These are phyloP conservation scores for Dorcus parallelipipedus DNA, from an alignment of 2,888 invertebrate species.

Conservation along the genomic window DNA sequence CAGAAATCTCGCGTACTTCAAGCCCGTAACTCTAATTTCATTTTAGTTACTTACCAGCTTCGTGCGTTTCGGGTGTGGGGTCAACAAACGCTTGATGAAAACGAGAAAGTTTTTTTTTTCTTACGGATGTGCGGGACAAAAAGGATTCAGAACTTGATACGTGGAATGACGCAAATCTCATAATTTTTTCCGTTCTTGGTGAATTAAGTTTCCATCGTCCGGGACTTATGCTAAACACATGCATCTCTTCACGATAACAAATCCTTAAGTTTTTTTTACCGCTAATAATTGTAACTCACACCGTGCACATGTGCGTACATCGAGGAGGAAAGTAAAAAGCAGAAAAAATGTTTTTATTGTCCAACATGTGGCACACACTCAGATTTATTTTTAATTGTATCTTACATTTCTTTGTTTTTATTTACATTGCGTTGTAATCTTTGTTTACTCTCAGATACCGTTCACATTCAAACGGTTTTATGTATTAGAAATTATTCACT, in stretches of 20 bases:
- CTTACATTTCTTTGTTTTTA: constrained; percentile 11
- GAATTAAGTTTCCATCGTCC: constrained; percentile 19
- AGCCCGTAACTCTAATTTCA: too few species aligned
- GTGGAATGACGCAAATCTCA: constrained; percentile 15
- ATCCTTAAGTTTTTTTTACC: constrained; percentile 10
- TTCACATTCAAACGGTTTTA: too few species aligned
- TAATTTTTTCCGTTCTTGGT: constrained; percentile 12
- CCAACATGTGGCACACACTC: constrained; percentile 28
- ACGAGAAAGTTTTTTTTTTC: too few species aligned
- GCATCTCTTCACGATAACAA: constrained; percentile 5
- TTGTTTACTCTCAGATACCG: background rate
- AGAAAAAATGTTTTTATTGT: constrained; percentile 7
- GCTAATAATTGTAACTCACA: constrained; percentile 17
- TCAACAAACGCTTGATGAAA: too few species aligned
- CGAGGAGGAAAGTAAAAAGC: constrained; percentile 2
- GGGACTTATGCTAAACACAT: constrained; percentile 27
- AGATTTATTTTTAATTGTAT: constrained; percentile 33
- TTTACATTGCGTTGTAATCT: constrained; percentile 8
- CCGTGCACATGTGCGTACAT: constrained; percentile 12
- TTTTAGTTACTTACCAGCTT: too few species aligned
- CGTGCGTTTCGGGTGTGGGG: background rate
- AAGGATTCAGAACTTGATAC: background rate
- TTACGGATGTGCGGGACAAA: background rate
- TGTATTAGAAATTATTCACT: too few species aligned
- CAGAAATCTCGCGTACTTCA: too few species aligned